Evolutionary conservation across 1,140 invertebrate species (phyloP).

Genomic region (Tetranychus urticae): DNA sequence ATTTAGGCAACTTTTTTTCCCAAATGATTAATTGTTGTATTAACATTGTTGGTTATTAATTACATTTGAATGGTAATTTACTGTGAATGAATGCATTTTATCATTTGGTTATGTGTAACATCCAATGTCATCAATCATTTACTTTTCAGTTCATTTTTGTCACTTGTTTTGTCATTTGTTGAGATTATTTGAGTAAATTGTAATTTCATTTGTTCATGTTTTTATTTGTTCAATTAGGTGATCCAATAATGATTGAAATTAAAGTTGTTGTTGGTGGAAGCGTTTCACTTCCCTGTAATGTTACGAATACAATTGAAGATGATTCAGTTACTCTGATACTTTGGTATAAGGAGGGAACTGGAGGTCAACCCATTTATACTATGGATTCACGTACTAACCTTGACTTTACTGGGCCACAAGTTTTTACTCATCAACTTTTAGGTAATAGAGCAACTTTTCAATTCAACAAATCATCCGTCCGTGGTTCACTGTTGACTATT

Average conservation of each 20-base stretch:
- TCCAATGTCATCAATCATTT: too few species aligned
- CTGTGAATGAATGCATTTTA: too few species aligned
- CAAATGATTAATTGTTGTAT: too few species aligned
- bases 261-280: conserved; percentile 40
- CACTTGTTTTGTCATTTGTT: too few species aligned
- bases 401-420: not conserved
- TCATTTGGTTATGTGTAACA: too few species aligned
- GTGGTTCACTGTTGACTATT: not conserved
- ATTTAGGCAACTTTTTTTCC: too few species aligned
- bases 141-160: too few species aligned
- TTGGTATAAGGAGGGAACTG: conserved; percentile 43
- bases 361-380: conserved; percentile 12
- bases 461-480: not conserved
- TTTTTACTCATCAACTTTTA: too few species aligned
- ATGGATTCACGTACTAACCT: conserved; percentile 6
- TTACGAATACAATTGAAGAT: conserved; percentile 19
- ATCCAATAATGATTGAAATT: not conserved
- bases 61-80: too few species aligned
- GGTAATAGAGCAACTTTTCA: not conserved
- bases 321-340: conserved; percentile 53
- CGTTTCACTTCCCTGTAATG: conserved; percentile 43
- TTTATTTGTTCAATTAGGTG: not conserved
- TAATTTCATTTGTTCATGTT: too few species aligned
- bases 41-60: too few species aligned
- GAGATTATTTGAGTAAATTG: too few species aligned